These are phyloP conservation scores for Bufo gargarizans DNA, from an alignment of 2,113 vertebrate genomes.

Conservation along the genomic window DNA sequence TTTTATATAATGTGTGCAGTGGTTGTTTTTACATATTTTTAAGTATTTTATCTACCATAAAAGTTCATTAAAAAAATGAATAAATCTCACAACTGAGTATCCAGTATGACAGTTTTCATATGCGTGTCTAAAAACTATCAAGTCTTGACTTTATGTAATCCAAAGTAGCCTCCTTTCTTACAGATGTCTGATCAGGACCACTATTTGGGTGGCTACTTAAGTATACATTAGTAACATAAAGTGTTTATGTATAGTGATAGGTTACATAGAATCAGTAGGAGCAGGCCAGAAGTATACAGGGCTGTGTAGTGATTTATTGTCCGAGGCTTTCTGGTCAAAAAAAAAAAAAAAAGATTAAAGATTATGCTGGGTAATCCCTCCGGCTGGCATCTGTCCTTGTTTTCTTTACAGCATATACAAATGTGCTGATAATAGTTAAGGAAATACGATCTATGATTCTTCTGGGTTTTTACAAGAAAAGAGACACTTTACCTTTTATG, in stretches of 20 bases:
- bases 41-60: no score
- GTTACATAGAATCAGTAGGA: conserved; percentile 16
- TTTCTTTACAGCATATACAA: conserved; percentile 66
- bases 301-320: conserved; percentile 43
- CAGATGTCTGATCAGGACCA: background rate
- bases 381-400: conserved; percentile 63
- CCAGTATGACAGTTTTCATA: background rate
- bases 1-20: no score
- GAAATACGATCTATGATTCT: conserved; percentile 68
- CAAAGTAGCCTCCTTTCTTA: background rate
- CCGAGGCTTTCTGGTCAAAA: conserved; percentile 6
- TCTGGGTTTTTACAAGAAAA: conserved; percentile 75
- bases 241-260: conserved; percentile 27
- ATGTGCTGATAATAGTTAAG: conserved; percentile 31
- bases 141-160: background rate
- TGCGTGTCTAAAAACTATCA: background rate
- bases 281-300: background rate
- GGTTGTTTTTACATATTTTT: no score
- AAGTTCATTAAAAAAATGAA: no score
- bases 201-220: conserved; percentile 41
- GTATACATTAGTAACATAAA: conserved; percentile 33
- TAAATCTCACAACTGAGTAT: background rate
- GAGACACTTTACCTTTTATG: conserved; percentile 75
- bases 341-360: conserved; percentile 31
- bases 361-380: conserved; percentile 50